Percentiles rank a stretch among this genome's conserved stretches.
phyloP scores from a whole-genome alignment of 2,113 vertebrate species.

The Perca flavescens region DNA sequence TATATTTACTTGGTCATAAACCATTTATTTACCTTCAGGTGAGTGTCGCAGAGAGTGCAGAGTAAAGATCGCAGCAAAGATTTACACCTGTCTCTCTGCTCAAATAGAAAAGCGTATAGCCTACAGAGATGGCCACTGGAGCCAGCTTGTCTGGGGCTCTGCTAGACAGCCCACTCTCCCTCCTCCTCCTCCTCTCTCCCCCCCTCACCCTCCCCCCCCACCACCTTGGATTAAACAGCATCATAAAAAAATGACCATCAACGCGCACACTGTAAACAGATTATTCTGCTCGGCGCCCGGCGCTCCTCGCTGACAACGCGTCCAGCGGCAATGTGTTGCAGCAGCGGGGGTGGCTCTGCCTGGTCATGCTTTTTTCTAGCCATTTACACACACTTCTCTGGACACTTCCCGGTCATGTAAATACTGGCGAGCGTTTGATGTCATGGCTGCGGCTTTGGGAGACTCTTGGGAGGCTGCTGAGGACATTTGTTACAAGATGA shows the following conservation, averaged over 20 bases:
- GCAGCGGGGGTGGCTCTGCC: slow-evolving; percentile 29
- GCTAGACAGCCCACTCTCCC: slow-evolving; percentile 69
- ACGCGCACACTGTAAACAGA: slow-evolving; percentile 81
- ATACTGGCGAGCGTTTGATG: slow-evolving; percentile 85
- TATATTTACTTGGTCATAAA: slow-evolving; percentile 87
- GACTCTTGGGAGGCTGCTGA: slow-evolving; percentile 67
- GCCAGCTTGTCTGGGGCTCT: slow-evolving; percentile 93
- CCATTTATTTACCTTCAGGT: slow-evolving; percentile 90
- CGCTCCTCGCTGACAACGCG: slow-evolving; percentile 42
- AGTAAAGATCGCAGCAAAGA: slow-evolving; percentile 89
- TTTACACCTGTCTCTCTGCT: slow-evolving; percentile 95
- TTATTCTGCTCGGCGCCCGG: slow-evolving; percentile 75
- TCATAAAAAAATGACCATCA: slow-evolving; percentile 74
- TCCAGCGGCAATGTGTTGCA: slow-evolving; percentile 38
- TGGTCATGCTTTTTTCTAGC: slow-evolving; percentile 46
- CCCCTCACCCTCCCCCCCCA: slow-evolving; percentile 29
- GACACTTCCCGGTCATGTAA: slow-evolving; percentile 74
- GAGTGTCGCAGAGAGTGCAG: slow-evolving; percentile 86
- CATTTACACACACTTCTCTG: slow-evolving; percentile 63
- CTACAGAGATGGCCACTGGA: slow-evolving; percentile 95
- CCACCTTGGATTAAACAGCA: slow-evolving; percentile 85
- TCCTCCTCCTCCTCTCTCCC: slow-evolving; percentile 31
- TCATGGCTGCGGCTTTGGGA: slow-evolving; percentile 72
- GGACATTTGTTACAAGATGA: slow-evolving; percentile 70
- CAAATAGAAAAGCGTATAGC: slow-evolving; percentile 86